Conservation (phyloP, 1,140 invertebrate genomes). For the Vanessa tameamea region DNA sequence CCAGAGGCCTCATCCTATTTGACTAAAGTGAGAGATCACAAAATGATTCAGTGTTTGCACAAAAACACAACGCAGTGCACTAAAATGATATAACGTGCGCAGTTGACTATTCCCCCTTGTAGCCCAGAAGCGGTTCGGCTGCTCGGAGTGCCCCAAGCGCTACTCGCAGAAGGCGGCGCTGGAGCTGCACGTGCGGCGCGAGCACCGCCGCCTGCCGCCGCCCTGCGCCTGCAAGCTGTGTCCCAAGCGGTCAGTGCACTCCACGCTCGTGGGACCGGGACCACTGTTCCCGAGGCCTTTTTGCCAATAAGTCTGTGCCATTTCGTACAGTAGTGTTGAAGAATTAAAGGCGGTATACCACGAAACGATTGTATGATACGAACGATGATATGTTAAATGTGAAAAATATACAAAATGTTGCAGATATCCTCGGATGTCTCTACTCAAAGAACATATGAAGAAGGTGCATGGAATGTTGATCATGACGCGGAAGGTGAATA, state of each 20-base stretch:
- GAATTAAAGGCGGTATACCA: too few species aligned
- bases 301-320: too few species aligned
- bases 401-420: not conserved
- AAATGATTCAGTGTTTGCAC: too few species aligned
- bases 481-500: constrained; percentile 60
- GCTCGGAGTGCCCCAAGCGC: constrained; percentile 49
- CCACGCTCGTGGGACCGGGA: too few species aligned
- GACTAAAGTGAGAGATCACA: too few species aligned
- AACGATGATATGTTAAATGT: too few species aligned
- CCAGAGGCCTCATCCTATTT: too few species aligned
- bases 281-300: too few species aligned
- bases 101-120: not conserved
- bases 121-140: constrained; percentile 53
- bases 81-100: too few species aligned
- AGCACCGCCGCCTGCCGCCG: constrained; percentile 55
- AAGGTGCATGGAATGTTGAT: constrained; percentile 62
- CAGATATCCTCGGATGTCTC: constrained; percentile 63
- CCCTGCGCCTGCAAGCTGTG: constrained; percentile 64
- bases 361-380: too few species aligned
- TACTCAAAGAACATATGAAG: constrained; percentile 65
- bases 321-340: too few species aligned
- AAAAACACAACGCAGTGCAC: too few species aligned
- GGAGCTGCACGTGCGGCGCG: constrained; percentile 50
- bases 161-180: constrained; percentile 61
- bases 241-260: constrained; percentile 50